Evolutionary conservation across 2,113 vertebrate species (phyloP).

Genomic region (Mormoops blainvillei): DNA sequence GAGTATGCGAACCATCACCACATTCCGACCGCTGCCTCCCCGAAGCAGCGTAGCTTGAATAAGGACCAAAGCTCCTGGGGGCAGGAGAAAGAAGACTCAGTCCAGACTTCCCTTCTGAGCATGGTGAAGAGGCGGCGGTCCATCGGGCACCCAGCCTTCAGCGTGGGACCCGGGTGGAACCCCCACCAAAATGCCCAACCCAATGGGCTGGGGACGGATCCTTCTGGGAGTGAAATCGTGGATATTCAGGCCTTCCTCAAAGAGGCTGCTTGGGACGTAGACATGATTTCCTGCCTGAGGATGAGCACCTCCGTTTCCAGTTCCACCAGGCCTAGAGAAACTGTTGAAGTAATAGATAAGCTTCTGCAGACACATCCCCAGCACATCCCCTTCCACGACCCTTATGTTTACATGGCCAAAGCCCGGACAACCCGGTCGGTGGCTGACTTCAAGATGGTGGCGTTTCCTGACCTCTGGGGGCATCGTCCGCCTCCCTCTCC

Average conservation of each 20-base stretch:
- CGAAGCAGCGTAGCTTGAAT: slow-evolving; percentile 14
- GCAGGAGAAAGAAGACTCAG: slow-evolving; percentile 35
- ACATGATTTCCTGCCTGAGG: slow-evolving; percentile 59
- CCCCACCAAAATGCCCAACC: neutral
- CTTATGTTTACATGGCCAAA: slow-evolving; percentile 78
- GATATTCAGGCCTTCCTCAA: neutral
- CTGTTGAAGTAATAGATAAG: slow-evolving; percentile 57
- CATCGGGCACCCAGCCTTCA: neutral
- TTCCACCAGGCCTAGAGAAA: neutral
- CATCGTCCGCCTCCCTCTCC: slow-evolving; percentile 79
- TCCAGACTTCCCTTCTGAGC: slow-evolving; percentile 40
- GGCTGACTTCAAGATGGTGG: slow-evolving; percentile 82
- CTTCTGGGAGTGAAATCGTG: neutral
- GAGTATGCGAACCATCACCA: slow-evolving; percentile 38
- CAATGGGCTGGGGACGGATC: neutral
- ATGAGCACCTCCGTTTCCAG: neutral
- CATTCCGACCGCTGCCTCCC: slow-evolving; percentile 65
- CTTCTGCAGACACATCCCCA: slow-evolving; percentile 80
- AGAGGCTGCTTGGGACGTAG: slow-evolving; percentile 47
- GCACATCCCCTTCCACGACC: slow-evolving; percentile 83
- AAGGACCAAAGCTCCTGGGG: slow-evolving; percentile 46
- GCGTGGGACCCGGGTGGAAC: neutral
- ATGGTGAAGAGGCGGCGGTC: slow-evolving; percentile 42
- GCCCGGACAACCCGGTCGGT: slow-evolving; percentile 84
- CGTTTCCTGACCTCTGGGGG: slow-evolving; percentile 95